phyloP scores from a whole-genome alignment of 2,113 vertebrate species.

The Rhinichthys klamathensis region DNA sequence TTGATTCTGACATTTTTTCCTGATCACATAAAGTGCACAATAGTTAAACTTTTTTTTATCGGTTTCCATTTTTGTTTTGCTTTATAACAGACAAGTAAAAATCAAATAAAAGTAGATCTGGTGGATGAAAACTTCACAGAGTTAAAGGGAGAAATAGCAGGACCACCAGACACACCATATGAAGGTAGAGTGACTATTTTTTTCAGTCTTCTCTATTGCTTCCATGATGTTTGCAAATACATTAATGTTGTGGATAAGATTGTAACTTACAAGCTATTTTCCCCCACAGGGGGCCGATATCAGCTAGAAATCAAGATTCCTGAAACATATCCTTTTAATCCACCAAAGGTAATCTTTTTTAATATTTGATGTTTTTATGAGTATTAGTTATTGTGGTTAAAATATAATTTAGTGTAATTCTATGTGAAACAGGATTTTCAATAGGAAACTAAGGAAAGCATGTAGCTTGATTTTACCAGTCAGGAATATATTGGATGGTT shows the following conservation, averaged over 20 bases:
- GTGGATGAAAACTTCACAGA: constrained; percentile 99
- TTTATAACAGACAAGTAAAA: constrained; percentile 94
- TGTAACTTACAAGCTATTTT: background rate
- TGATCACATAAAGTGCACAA: no score
- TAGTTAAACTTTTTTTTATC: background rate
- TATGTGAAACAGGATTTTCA: background rate
- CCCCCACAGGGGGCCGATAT: constrained; percentile 87
- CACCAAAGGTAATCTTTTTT: constrained; percentile 87
- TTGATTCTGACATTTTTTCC: background rate
- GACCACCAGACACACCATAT: constrained; percentile 98
- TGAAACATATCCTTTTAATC: constrained; percentile 99
- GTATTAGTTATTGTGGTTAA: background rate
- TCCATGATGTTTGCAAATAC: background rate
- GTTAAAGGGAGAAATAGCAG: constrained; percentile 98
- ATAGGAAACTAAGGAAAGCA: no score
- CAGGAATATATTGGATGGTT: background rate
- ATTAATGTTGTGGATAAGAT: background rate
- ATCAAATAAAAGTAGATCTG: constrained; percentile 99
- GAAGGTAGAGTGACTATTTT: constrained; percentile 85
- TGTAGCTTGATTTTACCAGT: background rate
- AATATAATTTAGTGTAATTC: background rate
- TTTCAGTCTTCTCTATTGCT: background rate
- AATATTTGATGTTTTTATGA: background rate
- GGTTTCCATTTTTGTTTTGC: constrained; percentile 69
- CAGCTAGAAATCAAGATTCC: constrained; percentile 99